Base-by-base conservation (phyloP, 2,888 invertebrate genomes). In the Allolobophora icterica region DNA sequence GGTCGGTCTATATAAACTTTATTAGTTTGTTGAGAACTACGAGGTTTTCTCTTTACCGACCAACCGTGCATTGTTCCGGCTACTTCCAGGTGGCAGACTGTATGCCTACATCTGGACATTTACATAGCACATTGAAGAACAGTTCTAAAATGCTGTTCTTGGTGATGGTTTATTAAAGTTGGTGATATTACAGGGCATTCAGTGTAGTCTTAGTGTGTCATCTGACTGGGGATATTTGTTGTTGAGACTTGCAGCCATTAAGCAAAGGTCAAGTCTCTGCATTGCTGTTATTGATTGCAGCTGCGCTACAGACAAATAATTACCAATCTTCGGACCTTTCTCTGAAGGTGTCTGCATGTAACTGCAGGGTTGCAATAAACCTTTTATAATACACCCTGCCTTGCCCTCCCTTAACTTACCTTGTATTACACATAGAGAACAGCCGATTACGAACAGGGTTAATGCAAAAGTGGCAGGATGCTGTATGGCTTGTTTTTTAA, bases 241-340 rank as follows among this genome's bases (percentile, higher is more conserved):
- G n/a, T 71, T n/a, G 71, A 71, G 71, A 71, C 71, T 71, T n/a
- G 71, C 71, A 17, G 71, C 71, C 71, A n/a, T 71, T 71, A 71
- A 71, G 30, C 1, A 8, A n/a, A 30, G 71, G 13, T 30, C n/a
- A 71, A 71, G 71, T 71, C n/a, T 71, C 30, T 71, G 45, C 8
- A 45, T 45, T 45, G 45, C 19, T 45, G n/a, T 71, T 52, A 71
- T n/a, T 71, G 13, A n/a, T 71, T 71, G 6, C n/a, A 24, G 30
- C 71, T n/a, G 71, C 71, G n/a, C 71, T 71, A 71, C 71, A 30
- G 71, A n/a, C 71, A 71, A 71, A n/a, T 71, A 71, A 71, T n/a
- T 30, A 71, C 30, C n/a, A 13, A 71, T 71, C 71, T 30, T n/a
- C 8, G 30, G n/a, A 71, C n/a, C 71, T 71, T 71, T n/a, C 71